Conservation (phyloP, 2,797 vertebrate genomes). For the Gila robusta region DNA sequence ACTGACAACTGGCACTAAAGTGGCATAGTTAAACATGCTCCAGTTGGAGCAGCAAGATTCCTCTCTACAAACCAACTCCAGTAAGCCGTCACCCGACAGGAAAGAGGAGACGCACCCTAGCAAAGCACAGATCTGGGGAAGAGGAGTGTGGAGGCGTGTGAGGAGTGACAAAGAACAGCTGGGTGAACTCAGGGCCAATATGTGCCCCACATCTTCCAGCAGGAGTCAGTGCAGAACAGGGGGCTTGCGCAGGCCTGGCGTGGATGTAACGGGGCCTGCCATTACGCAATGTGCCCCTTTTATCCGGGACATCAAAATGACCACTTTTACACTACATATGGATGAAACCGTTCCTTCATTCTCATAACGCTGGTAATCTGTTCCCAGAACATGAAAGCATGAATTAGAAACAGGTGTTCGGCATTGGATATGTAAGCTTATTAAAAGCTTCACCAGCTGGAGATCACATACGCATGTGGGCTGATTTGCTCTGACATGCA, state of each 20-base stretch:
- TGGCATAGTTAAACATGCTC: conserved; percentile 66
- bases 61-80: neutral
- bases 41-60: neutral
- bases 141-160: conserved; percentile 59
- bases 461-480: conserved; percentile 51
- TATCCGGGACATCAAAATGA: conserved; percentile 58
- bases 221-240: conserved; percentile 53
- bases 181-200: conserved; percentile 48
- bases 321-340: conserved; percentile 50
- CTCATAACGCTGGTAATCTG: conserved; percentile 57
- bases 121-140: conserved; percentile 54
- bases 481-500: conserved; percentile 58
- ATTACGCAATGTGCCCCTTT: conserved; percentile 38
- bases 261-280: conserved; percentile 30
- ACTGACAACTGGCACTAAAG: conserved; percentile 73
- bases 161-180: conserved; percentile 66
- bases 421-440: conserved; percentile 62
- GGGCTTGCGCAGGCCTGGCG: neutral
- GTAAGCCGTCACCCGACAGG: conserved; percentile 60
- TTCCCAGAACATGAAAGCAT: conserved; percentile 60
- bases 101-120: conserved; percentile 48
- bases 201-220: conserved; percentile 45
- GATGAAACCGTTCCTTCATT: conserved; percentile 42
- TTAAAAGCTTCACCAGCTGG: conserved; percentile 64
- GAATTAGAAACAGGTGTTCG: conserved; percentile 65